Percentiles rank a stretch among this genome's conserved stretches.
Evolutionary conservation across 2,797 vertebrate genomes (phyloP).

Genomic region (Hafferia zeledoni): DNA sequence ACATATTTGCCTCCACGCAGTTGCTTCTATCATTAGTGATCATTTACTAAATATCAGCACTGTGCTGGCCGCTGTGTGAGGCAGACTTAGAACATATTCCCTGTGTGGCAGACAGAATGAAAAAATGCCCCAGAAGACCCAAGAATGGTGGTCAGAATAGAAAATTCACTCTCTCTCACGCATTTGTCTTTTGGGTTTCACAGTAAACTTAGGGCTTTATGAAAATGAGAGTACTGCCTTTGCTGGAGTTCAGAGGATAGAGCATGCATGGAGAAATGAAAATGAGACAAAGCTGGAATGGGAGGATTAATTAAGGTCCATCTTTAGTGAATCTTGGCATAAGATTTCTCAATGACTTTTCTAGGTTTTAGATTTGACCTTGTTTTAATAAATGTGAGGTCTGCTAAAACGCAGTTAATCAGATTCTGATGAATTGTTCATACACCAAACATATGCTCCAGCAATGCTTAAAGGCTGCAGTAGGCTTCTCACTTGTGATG

Average conservation of each 20-base stretch:
- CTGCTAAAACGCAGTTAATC: neutral
- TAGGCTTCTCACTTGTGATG: neutral
- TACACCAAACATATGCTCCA: neutral
- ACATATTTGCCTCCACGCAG: neutral
- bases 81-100: neutral
- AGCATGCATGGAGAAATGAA: neutral
- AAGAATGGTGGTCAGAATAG: neutral
- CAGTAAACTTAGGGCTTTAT: neutral
- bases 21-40: conserved; percentile 1
- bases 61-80: neutral
- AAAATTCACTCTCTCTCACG: neutral
- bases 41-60: conserved; percentile 24
- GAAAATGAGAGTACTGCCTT: neutral
- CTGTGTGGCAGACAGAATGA: neutral
- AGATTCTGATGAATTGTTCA: neutral
- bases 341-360: neutral
- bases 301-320: neutral
- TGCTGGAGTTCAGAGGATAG: neutral
- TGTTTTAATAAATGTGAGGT: neutral
- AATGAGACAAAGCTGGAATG: neutral
- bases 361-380: neutral
- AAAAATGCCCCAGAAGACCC: neutral
- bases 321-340: neutral
- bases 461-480: neutral
- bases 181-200: neutral